Conservation (phyloP, 2,113 vertebrate species). For the Geococcyx californianus region DNA sequence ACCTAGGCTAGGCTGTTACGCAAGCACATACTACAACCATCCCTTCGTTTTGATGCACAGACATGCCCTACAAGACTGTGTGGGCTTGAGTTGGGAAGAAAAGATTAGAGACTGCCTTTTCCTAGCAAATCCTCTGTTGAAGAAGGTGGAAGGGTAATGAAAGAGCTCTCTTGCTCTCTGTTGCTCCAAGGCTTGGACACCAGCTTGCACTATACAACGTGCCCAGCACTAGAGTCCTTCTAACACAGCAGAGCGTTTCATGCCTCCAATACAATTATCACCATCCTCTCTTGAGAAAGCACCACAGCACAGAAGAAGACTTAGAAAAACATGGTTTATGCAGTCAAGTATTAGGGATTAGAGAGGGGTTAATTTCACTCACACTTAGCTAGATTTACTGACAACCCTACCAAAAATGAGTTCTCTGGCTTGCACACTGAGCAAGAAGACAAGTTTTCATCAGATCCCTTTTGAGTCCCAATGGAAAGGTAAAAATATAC, state of each 20-base stretch:
- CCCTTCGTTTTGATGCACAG: neutral
- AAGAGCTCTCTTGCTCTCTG: neutral
- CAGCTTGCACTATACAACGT: neutral
- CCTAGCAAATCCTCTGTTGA: neutral
- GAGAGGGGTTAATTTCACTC: neutral
- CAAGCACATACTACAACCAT: neutral
- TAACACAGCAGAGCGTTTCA: neutral
- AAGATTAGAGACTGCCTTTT: neutral
- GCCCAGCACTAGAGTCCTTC: neutral
- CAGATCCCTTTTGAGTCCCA: neutral
- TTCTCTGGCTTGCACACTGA: neutral
- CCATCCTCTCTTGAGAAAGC: neutral
- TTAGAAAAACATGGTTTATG: neutral
- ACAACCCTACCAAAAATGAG: neutral
- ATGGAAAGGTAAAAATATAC: neutral
- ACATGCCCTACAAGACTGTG: neutral
- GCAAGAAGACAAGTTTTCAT: neutral
- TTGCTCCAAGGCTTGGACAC: neutral
- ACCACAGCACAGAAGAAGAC: neutral
- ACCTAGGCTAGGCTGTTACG: neutral
- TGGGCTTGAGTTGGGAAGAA: neutral
- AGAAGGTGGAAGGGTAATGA: neutral
- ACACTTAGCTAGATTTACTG: neutral
- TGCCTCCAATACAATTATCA: neutral
- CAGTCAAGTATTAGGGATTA: neutral